Base-by-base conservation (phyloP, 2,888 invertebrate genomes). In the Drosophila peninsularis region DNA sequence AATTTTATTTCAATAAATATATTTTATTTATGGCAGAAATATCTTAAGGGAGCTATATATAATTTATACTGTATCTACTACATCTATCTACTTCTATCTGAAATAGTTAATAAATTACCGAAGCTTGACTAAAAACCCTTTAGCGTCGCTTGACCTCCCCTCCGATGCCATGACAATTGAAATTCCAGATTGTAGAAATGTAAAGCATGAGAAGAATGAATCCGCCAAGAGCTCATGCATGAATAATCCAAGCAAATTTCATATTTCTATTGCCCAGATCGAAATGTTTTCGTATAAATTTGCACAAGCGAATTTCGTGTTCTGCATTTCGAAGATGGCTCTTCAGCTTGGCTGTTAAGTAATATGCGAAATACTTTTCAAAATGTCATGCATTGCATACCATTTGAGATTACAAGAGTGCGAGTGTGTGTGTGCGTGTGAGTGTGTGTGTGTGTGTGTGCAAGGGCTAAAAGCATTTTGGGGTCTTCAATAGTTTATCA, bases 401-500 rank as follows among this genome's bases (percentile, higher is more conserved):
- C 47, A 34, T 34, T 21, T 34, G 3, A 30, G 21, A 34, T 14
- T 36, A 21, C 50, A 36, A 17, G 5, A 21, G 9, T 44, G 34
- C 13, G 41, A 1, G 14, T 24, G 5, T 41, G 11, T 7, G 0
- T 10, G 10, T 30, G 0, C 32, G n/a, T 36, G 14, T n/a, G 32
- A 37, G 19, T 27, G 44, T 5, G 14, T 19, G 30, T 10, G 21
- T 27, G 34, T 27, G 27, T 13, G 47, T 41, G 34, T 21, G 27
- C 27, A 10, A 4, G 17, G 14, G 42, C 17, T 52, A 52, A 37
- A 42, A 32, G 53, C 42, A 44, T 44, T 44, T 53, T 17, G 21
- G 17, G 32, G 27, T 68, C 44, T 41, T 65, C 21, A 65, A 65
- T 54, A 42, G 55, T 19, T 37, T 54, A 55, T 65, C 32, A 68